Conservation (phyloP, 2,888 invertebrate genomes). For the Antitype chi region DNA sequence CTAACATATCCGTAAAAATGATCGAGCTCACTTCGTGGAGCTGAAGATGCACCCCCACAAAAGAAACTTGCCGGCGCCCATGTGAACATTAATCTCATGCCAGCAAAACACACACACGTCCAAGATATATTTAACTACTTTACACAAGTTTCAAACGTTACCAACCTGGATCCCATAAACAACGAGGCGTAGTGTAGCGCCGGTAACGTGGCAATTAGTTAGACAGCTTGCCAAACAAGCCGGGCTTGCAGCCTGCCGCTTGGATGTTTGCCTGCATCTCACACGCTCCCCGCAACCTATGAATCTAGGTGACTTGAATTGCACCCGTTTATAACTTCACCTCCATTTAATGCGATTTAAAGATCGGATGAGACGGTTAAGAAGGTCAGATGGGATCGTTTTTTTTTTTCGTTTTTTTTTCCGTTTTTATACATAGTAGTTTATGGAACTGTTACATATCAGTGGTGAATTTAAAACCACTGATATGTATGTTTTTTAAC, state of each 20-base stretch:
- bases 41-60: too few species aligned
- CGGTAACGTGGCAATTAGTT: slow-evolving; percentile 82
- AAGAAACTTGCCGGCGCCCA: too few species aligned
- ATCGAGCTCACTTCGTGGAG: too few species aligned
- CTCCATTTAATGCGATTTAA: slow-evolving; percentile 69
- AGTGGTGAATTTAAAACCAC: not conserved
- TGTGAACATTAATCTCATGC: slow-evolving; percentile 11
- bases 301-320: slow-evolving; percentile 72
- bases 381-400: slow-evolving; percentile 22
- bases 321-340: slow-evolving; percentile 72
- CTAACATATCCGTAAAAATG: too few species aligned
- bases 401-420: not conserved
- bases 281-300: slow-evolving; percentile 71
- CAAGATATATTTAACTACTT: slow-evolving; percentile 62
- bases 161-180: slow-evolving; percentile 74
- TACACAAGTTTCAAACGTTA: slow-evolving; percentile 72
- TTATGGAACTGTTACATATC: not conserved
- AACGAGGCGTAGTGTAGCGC: slow-evolving; percentile 68
- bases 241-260: slow-evolving; percentile 70
- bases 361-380: slow-evolving; percentile 36
- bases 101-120: slow-evolving; percentile 37
- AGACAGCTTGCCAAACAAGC: slow-evolving; percentile 84
- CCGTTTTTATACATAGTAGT: not conserved
- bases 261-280: slow-evolving; percentile 76
- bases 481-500: not conserved